These are phyloP conservation scores for Carlito syrichta DNA, from an alignment of 2,113 vertebrate species.

Conservation along the genomic window DNA sequence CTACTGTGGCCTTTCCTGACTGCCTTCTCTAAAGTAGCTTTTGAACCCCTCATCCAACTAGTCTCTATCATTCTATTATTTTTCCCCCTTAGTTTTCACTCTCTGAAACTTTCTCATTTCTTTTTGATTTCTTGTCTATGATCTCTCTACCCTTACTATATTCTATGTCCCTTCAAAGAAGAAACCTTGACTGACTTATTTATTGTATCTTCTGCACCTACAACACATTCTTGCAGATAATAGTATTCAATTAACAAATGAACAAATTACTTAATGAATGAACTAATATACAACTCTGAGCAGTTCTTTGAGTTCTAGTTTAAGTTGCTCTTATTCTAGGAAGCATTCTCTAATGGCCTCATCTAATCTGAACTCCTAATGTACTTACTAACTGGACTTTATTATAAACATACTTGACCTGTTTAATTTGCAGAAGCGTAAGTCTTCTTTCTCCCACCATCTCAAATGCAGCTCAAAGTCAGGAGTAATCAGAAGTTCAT, in stretches of 20 bases:
- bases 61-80: neutral
- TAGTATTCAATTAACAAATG: neutral
- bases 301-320: neutral
- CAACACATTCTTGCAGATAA: neutral
- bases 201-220: neutral
- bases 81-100: neutral
- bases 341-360: neutral
- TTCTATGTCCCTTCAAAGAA: neutral
- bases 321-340: neutral
- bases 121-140: neutral
- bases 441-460: neutral
- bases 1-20: neutral
- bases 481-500: neutral
- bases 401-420: neutral
- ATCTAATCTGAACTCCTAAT: neutral
- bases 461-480: neutral
- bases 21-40: neutral
- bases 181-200: neutral
- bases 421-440: neutral
- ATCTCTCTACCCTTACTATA: neutral
- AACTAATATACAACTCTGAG: neutral
- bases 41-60: neutral
- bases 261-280: neutral
- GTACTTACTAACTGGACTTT: neutral
- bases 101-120: neutral